phyloP scores from a whole-genome alignment of 2,797 vertebrate genomes.

The Pyrocephalus nanus region DNA sequence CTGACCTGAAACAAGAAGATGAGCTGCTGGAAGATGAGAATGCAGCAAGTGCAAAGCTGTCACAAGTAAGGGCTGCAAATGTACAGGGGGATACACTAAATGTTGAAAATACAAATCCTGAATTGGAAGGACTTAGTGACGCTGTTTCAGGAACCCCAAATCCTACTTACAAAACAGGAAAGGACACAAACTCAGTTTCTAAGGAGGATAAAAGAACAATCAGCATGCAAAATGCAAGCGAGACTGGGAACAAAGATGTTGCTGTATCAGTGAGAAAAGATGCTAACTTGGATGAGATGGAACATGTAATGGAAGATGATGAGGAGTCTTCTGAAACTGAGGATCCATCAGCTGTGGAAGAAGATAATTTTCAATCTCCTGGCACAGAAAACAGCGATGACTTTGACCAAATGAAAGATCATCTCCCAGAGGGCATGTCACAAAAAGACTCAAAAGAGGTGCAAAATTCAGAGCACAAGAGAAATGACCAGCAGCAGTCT shows the following conservation, averaged over 20 bases:
- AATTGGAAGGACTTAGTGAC: neutral
- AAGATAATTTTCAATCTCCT: neutral
- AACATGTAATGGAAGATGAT: neutral
- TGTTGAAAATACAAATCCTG: neutral
- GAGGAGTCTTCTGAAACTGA: neutral
- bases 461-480: neutral
- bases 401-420: neutral
- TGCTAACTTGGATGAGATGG: neutral
- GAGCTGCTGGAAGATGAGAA: slow-evolving; percentile 94
- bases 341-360: neutral
- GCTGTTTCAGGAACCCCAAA: neutral
- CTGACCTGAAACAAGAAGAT: slow-evolving; percentile 39
- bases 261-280: neutral
- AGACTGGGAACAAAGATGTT: neutral
- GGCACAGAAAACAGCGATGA: neutral
- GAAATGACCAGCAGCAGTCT: neutral
- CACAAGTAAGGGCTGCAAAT: slow-evolving; percentile 7
- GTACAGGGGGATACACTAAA: neutral
- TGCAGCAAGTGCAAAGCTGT: slow-evolving; percentile 75
- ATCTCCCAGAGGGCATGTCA: neutral
- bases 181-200: neutral
- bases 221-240: neutral
- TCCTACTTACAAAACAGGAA: neutral
- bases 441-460: neutral
- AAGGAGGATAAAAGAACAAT: neutral